Conservation (phyloP, 2,797 vertebrate species). For the Paedocypris micromegethes region DNA sequence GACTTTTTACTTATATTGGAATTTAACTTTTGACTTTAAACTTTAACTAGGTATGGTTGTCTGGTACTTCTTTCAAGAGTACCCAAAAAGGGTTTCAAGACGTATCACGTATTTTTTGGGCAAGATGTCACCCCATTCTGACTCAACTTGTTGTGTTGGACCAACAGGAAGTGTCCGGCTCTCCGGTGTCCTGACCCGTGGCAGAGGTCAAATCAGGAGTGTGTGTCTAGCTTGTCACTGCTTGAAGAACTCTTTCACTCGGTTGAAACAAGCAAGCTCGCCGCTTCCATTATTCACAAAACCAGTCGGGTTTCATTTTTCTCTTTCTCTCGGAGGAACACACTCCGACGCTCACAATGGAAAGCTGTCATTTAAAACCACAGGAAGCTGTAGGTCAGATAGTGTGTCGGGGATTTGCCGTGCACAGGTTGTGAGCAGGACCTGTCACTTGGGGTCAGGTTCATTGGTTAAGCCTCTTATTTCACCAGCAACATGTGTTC, state of each 20-base stretch:
- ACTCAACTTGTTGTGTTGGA: slow-evolving; percentile 7
- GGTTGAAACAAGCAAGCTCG: slow-evolving; percentile 13
- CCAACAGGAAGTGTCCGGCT: neutral
- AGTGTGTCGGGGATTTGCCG: slow-evolving; percentile 33
- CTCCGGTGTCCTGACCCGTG: slow-evolving; percentile 14
- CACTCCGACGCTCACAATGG: slow-evolving; percentile 23
- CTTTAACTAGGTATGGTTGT: no score
- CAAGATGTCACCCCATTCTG: slow-evolving; percentile 2
- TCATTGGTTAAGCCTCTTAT: slow-evolving; percentile 38
- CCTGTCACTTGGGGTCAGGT: slow-evolving; percentile 30
- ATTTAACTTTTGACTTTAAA: no score
- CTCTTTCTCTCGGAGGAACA: slow-evolving; percentile 33
- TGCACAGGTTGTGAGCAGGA: slow-evolving; percentile 16
- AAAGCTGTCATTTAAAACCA: slow-evolving; percentile 37
- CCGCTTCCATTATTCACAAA: slow-evolving; percentile 43
- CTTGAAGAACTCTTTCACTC: slow-evolving; percentile 4
- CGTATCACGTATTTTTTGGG: neutral
- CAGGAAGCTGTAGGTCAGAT: slow-evolving; percentile 27
- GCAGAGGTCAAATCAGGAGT: slow-evolving; percentile 29
- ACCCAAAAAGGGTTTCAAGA: no score
- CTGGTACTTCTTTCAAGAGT: no score
- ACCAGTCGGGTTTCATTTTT: slow-evolving; percentile 45
- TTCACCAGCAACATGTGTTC: slow-evolving; percentile 41
- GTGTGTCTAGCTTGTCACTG: slow-evolving; percentile 23
- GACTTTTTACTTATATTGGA: no score